Conservation (phyloP, 2,888 invertebrate species). For the Parnassius glacialis region DNA sequence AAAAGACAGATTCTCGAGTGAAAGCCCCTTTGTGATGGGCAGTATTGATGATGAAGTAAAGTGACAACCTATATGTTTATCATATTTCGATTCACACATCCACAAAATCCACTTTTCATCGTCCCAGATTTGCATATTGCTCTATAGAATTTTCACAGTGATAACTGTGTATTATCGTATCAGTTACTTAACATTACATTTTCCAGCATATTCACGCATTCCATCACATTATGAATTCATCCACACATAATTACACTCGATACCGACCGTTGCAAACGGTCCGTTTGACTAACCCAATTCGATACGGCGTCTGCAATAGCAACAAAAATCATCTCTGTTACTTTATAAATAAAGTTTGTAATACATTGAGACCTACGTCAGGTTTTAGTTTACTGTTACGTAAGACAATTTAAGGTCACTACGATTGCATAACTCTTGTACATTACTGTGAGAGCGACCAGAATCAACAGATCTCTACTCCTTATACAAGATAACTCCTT, state of each 20-base stretch:
- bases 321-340: slow-evolving; percentile 30
- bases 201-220: slow-evolving; percentile 13
- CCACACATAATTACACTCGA: slow-evolving; percentile 22
- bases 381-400: slow-evolving; percentile 65
- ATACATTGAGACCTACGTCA: slow-evolving; percentile 29
- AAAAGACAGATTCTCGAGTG: no score
- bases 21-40: no score
- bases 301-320: slow-evolving; percentile 28
- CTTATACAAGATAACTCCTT: not conserved
- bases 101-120: no score
- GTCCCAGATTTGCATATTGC: no score
- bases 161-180: no score
- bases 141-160: no score
- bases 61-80: no score
- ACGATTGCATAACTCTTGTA: slow-evolving; percentile 61
- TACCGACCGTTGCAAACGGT: slow-evolving; percentile 39
- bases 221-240: slow-evolving; percentile 25
- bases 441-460: slow-evolving; percentile 50
- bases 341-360: slow-evolving; percentile 30
- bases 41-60: no score
- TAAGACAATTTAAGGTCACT: slow-evolving; percentile 71
- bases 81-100: no score
- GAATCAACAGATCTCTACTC: slow-evolving; percentile 22
- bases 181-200: not conserved
- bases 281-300: slow-evolving; percentile 61